phyloP scores from a whole-genome alignment of 2,888 invertebrate species.

The Ennomos erosarius region DNA sequence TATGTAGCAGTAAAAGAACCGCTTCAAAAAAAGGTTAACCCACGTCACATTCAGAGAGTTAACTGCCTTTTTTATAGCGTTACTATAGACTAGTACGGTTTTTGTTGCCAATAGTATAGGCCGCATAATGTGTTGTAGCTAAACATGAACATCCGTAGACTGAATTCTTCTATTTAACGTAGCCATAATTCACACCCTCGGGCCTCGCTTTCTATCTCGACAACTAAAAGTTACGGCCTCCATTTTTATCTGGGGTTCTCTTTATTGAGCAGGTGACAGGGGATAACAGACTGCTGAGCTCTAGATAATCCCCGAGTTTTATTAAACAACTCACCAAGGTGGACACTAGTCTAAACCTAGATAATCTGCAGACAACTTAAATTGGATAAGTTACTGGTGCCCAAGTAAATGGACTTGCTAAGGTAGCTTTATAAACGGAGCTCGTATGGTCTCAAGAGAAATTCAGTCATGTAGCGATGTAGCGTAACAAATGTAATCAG shows the following conservation, averaged over 20 bases:
- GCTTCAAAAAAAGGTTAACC: constrained; percentile 24
- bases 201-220: constrained; percentile 13
- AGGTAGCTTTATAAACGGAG: constrained; percentile 40
- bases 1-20: constrained; percentile 19
- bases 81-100: constrained; percentile 19
- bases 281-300: constrained; percentile 29
- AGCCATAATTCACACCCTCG: constrained; percentile 26
- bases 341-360: constrained; percentile 14
- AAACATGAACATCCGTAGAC: constrained; percentile 14
- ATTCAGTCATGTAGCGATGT: constrained; percentile 42
- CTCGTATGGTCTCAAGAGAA: constrained; percentile 51
- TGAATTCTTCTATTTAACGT: constrained; percentile 17
- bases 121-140: constrained; percentile 21
- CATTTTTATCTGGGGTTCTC: constrained; percentile 28
- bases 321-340: constrained; percentile 33
- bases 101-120: constrained; percentile 21
- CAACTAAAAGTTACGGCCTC: constrained; percentile 29
- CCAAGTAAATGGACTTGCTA: constrained; percentile 41
- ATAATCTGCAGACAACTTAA: constrained; percentile 47
- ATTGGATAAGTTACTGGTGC: constrained; percentile 50
- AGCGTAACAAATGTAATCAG: constrained; percentile 43
- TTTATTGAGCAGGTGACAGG: constrained; percentile 34
- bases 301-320: constrained; percentile 32
- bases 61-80: constrained; percentile 25
- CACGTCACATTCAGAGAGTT: constrained; percentile 25